Evolutionary conservation across 2,797 vertebrate species (phyloP).

Genomic region (Sebastes baramenuke): DNA sequence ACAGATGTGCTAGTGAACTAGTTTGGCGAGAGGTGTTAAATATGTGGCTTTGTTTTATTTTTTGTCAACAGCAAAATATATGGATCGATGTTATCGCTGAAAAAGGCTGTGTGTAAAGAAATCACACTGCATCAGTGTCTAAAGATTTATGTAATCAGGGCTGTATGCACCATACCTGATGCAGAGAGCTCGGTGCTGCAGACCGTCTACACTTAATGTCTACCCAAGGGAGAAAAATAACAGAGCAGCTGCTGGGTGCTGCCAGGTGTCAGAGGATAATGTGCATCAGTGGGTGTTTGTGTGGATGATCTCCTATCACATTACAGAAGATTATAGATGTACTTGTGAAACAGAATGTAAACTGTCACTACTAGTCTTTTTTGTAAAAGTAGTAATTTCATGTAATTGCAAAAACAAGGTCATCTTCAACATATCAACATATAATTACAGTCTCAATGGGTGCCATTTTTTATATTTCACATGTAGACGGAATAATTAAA

Average conservation of each 20-base stretch:
- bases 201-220: background rate
- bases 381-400: background rate
- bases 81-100: background rate
- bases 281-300: background rate
- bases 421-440: background rate
- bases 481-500: background rate
- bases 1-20: background rate
- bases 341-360: background rate
- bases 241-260: background rate
- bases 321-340: background rate
- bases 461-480: background rate
- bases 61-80: background rate
- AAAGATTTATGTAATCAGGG: background rate
- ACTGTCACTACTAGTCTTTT: background rate
- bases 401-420: background rate
- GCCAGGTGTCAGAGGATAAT: background rate
- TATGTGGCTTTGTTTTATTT: background rate
- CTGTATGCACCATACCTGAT: background rate
- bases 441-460: background rate
- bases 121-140: background rate
- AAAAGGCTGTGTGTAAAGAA: background rate
- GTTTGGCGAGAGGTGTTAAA: background rate
- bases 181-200: background rate
- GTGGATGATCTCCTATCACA: background rate
- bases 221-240: background rate